Evolutionary conservation across 2,888 invertebrate genomes (phyloP).

Genomic region (Vesta saturnalis): DNA sequence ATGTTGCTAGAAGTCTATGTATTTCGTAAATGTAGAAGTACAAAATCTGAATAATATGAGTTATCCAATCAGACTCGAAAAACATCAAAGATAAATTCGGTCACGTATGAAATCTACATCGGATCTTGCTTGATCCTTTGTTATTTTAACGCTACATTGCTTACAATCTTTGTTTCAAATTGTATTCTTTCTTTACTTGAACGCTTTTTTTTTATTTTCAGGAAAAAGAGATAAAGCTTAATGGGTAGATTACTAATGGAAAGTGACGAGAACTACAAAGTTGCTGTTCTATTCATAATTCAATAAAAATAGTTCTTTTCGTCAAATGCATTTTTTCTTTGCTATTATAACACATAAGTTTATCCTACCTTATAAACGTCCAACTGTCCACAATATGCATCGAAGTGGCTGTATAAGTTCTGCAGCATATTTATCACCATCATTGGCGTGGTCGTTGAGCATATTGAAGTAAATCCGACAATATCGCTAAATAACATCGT

Average conservation of each 20-base stretch:
- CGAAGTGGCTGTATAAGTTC: conserved; percentile 92
- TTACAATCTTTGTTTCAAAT: conserved; percentile 12
- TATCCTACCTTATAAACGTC: conserved; percentile 90
- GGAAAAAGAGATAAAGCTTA: background rate
- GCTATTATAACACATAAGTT: background rate
- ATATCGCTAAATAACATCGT: conserved; percentile 97
- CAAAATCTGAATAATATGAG: conserved; percentile 20
- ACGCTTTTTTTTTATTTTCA: conserved; percentile 18
- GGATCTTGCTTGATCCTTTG: conserved; percentile 27
- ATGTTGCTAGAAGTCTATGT: no score
- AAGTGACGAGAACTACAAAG: background rate
- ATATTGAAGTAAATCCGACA: conserved; percentile 95
- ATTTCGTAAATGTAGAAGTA: no score
- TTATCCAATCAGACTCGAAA: conserved; percentile 25
- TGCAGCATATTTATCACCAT: conserved; percentile 96
- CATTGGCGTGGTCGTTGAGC: conserved; percentile 93
- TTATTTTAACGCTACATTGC: conserved; percentile 34
- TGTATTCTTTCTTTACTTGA: conserved; percentile 16
- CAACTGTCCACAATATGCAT: conserved; percentile 89
- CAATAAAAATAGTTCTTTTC: background rate
- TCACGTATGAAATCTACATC: conserved; percentile 32
- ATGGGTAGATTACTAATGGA: conserved; percentile 1
- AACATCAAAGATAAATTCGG: conserved; percentile 32
- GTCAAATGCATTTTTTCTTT: no score
- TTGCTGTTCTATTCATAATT: background rate